These are phyloP conservation scores for Bolborhynchus lineola DNA, from an alignment of 2,113 vertebrate genomes.

Conservation along the genomic window DNA sequence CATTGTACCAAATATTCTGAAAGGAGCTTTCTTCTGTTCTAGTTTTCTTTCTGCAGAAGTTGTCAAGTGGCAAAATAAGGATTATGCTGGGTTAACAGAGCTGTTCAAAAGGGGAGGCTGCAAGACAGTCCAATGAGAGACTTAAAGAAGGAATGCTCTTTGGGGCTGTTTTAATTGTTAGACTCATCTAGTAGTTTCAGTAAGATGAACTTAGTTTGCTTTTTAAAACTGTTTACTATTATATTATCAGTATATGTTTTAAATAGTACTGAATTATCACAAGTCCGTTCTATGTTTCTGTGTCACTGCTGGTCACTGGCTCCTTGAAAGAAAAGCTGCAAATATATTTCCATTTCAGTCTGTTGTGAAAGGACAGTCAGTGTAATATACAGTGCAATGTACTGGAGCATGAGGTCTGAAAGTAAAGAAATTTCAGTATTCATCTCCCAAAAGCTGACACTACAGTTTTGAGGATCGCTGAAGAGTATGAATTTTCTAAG, in stretches of 20 bases:
- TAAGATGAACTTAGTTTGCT: background rate
- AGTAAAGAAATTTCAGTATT: background rate
- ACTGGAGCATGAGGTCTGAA: background rate
- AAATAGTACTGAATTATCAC: background rate
- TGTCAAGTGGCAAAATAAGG: background rate
- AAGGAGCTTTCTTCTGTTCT: background rate
- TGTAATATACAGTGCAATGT: background rate
- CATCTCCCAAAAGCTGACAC: constrained; percentile 10
- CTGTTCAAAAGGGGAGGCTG: background rate
- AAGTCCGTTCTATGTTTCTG: background rate
- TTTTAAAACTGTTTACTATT: background rate
- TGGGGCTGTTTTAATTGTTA: background rate
- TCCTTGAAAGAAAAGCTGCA: background rate
- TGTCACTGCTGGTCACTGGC: background rate
- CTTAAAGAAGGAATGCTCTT: background rate
- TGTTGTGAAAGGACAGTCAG: background rate
- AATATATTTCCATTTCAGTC: background rate
- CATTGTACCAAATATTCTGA: background rate
- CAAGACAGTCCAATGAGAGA: background rate
- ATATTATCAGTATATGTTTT: background rate
- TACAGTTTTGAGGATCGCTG: background rate
- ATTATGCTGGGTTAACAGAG: background rate
- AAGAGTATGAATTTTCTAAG: background rate
- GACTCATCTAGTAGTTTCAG: background rate
- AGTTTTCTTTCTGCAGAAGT: background rate